Percentiles rank a stretch among this genome's conserved stretches.
phyloP scores from a whole-genome alignment of 2,797 vertebrate genomes.

The Paedocypris micromegethes region DNA sequence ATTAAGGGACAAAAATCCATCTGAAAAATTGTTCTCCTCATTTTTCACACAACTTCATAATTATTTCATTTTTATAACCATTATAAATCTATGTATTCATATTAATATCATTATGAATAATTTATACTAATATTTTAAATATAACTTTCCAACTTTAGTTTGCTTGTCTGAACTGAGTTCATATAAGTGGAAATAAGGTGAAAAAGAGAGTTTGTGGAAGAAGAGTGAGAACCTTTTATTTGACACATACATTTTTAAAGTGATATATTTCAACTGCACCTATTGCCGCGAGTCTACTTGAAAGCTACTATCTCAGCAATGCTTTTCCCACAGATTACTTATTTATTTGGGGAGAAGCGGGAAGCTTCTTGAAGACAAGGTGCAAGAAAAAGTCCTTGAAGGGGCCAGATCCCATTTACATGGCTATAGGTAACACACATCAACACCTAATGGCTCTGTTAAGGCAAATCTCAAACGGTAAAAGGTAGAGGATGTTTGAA shows the following conservation, averaged over 20 bases:
- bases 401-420: constrained; percentile 42
- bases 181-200: constrained; percentile 59
- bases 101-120: background rate
- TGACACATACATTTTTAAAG: constrained; percentile 74
- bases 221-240: constrained; percentile 68
- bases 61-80: no score
- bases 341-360: constrained; percentile 61
- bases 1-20: no score
- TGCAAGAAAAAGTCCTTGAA: constrained; percentile 58
- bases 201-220: constrained; percentile 57
- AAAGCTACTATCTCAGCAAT: constrained; percentile 70
- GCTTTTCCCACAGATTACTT: constrained; percentile 72
- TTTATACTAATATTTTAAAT: constrained; percentile 2
- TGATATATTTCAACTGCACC: constrained; percentile 57
- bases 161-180: constrained; percentile 56
- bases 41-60: no score
- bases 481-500: constrained; percentile 58
- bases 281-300: constrained; percentile 51
- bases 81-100: no score
- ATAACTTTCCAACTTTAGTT: constrained; percentile 14
- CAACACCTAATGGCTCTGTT: constrained; percentile 58
- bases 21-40: no score
- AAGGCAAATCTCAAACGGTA: constrained; percentile 52
- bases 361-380: constrained; percentile 39
- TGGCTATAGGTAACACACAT: constrained; percentile 50